Evolutionary conservation across 2,888 invertebrate genomes (phyloP).

Genomic region (Hydriomena furcata): DNA sequence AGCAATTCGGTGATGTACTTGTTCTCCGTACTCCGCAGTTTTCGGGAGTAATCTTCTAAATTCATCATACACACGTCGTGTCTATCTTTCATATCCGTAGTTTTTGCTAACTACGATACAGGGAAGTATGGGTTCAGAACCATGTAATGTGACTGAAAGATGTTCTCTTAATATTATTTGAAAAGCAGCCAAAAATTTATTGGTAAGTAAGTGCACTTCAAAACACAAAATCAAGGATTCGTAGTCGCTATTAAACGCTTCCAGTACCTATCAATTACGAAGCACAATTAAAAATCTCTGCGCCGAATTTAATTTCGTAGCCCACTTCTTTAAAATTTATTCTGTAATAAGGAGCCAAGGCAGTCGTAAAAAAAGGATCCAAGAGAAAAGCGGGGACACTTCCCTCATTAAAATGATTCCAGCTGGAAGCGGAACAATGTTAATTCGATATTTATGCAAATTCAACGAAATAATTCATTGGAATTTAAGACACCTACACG

Average conservation of each 20-base stretch:
- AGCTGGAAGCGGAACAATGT: constrained; percentile 58
- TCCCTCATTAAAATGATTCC: constrained; percentile 57
- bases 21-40: too few species aligned
- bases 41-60: too few species aligned
- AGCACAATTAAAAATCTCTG: constrained; percentile 47
- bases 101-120: too few species aligned
- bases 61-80: too few species aligned
- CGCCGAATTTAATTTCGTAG: constrained; percentile 46
- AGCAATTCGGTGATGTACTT: too few species aligned
- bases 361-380: constrained; percentile 52
- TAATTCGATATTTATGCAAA: constrained; percentile 65
- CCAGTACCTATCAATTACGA: constrained; percentile 40
- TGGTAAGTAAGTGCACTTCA: background rate
- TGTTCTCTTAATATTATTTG: too few species aligned
- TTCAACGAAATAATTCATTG: constrained; percentile 53
- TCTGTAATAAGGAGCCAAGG: constrained; percentile 52
- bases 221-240: constrained; percentile 12
- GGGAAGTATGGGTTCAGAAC: too few species aligned
- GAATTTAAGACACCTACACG: constrained; percentile 46
- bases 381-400: constrained; percentile 50
- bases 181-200: too few species aligned
- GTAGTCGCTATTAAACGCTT: constrained; percentile 29
- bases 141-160: too few species aligned
- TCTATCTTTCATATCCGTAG: too few species aligned
- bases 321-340: constrained; percentile 53